Evolutionary conservation across 2,888 invertebrate genomes (phyloP), one percentile per base, ranked within the genome.

Genomic region (Gymnoscelis rufifasciata): DNA sequence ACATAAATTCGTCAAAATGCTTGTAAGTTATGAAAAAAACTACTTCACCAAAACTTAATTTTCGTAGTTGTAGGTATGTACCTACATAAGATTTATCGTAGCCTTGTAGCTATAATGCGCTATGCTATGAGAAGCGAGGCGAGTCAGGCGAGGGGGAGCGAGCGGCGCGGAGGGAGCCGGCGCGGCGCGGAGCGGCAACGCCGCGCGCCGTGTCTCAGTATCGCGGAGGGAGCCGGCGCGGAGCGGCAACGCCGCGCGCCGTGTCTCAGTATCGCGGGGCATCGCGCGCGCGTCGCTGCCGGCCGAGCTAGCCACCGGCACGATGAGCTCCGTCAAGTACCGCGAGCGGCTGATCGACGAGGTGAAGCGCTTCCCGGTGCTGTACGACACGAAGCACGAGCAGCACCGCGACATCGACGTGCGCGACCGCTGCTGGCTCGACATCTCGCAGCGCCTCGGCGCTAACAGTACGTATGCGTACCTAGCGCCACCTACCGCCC

Each of bases 331-430:
- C 30, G 50, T 64, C 27, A 57, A 73, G 37, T 81, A 76, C 46
- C 65, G 87, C 14, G 87, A 87, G 56, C 64, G 64, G 37, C 63
- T 88, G 5, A 88, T 88, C 37, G 86, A 84, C 43, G 86, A 84
- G 56, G 87, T 88, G 63, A 80, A 78, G 64, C 77, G 75, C 52
- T 80, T 74, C 49, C 87, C 86, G 1, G 83, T 84, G 54, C 54
- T 88, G 51, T 88, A 87, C 67, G 82, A 88, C 71, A 86, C 86
- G 37, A 60, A 74, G 28, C 79, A 86, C 56, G 86, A 86, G 59
- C 72, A 78, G 57, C 86, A 88, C 50, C 67, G 83, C 13, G 87
- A 87, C 56, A 78, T 80, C 50, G 84, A 83, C 53, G 75, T 77
- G 31, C 59, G 86, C 7, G 88, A 87, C 65, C 76, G 78, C 51